Percentiles rank a stretch among this genome's conserved stretches.
Evolutionary conservation across 2,797 vertebrate genomes (phyloP).

Genomic region (Enteromius treurensis): DNA sequence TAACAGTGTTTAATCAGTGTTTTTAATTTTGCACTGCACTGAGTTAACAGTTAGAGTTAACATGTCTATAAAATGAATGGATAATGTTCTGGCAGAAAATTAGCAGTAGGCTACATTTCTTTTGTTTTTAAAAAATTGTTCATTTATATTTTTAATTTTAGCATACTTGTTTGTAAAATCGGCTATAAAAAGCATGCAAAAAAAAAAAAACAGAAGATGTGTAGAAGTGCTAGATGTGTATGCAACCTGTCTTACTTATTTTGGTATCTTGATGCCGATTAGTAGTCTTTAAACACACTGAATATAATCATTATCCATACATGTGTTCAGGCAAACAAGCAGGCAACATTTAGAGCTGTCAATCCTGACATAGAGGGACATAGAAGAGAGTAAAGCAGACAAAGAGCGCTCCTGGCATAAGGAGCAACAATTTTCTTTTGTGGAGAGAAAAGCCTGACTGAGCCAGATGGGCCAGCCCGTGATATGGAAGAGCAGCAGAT

Average conservation of each 20-base stretch:
- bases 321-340: neutral
- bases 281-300: neutral
- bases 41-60: neutral
- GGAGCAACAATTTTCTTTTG: slow-evolving; percentile 18
- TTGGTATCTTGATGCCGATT: neutral
- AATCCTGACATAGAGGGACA: neutral
- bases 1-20: neutral
- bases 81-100: neutral
- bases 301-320: neutral
- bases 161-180: neutral
- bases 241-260: neutral
- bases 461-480: slow-evolving; percentile 73
- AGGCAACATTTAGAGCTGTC: neutral
- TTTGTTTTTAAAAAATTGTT: neutral
- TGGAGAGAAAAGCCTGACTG: slow-evolving; percentile 34
- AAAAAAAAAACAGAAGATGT: too few species aligned
- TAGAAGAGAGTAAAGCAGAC: slow-evolving; percentile 33
- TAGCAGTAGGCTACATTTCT: neutral
- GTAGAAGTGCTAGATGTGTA: neutral
- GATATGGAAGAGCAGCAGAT: slow-evolving; percentile 74
- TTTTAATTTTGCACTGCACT: neutral
- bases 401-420: slow-evolving; percentile 28
- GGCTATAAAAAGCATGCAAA: neutral
- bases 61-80: neutral
- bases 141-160: neutral